Base-by-base conservation (phyloP, 2,113 vertebrate genomes). In the Mesembrinibis cayennensis region DNA sequence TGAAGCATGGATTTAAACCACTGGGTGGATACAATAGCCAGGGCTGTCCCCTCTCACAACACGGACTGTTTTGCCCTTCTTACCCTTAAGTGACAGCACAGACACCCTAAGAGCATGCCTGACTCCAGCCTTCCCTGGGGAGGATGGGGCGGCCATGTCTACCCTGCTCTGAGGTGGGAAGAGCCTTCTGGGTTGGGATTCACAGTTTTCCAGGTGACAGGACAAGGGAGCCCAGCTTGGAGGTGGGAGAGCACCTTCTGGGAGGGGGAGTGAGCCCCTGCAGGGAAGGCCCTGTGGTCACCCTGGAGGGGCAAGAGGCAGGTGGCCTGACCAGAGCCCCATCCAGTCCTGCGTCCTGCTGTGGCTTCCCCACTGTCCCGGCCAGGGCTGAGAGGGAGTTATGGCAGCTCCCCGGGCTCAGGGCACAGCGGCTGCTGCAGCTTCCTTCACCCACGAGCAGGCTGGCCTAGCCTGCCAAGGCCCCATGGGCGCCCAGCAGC, bases 161-260 rank as follows among this genome's bases (percentile, higher is more conserved):
- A 25, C 44, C 29, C 38, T 63, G 32, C 23, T 40, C 15, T 32
- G 19, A 4, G 4, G 42, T 8, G 36, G 49, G 16, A 90, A 76
- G 44, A 73, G 34, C 25, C 38, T 76, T n/a, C 23, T 21, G 12
- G 11, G 5, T 32, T 70, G 63, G 23, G 26, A 29, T 90, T 36
- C 52, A 50, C 0, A 0, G 13, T 77, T 42, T 86, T 71, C 44
- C 50, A 71, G 29, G 56, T 1, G 1, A 52, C 4, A 22, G 26
- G 3, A 53, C 0, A 2, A 59, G 19, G 7, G 32, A 85, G 5
- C 49, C 36, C 16, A 16, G 26, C 19, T 44, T 3, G 2, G 61
- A 38, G 26, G n/a, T 17, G 7, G 27, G 52, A 81, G 19, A 81
- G 26, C 8, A 7, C 18, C 50, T 72, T 19, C 34, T 59, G 29